These are phyloP conservation scores for Parnassius apollo DNA, from an alignment of 2,888 invertebrate species.

Conservation along the genomic window DNA sequence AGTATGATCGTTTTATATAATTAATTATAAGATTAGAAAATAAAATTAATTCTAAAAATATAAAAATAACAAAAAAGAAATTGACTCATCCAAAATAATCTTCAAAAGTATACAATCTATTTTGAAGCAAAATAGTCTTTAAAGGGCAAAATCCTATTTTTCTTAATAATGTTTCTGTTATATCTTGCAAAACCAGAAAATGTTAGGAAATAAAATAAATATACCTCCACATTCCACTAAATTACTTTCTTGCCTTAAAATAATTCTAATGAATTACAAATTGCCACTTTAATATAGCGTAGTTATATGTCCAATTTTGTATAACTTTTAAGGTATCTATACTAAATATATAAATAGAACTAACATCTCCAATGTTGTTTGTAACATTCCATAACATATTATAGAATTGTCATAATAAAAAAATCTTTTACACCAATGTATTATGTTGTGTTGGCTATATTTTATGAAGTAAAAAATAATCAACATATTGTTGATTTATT, in stretches of 20 bases:
- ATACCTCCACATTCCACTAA: constrained; percentile 1
- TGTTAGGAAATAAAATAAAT: neutral
- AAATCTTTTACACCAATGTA: neutral
- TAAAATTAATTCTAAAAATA: too few species aligned
- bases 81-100: too few species aligned
- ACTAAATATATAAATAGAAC: neutral
- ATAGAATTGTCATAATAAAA: too few species aligned
- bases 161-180: neutral
- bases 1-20: too few species aligned
- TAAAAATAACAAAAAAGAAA: too few species aligned
- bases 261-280: too few species aligned
- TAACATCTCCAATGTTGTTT: constrained; percentile 1
- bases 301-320: neutral
- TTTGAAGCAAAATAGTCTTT: constrained; percentile 1
- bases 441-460: neutral
- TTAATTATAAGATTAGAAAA: too few species aligned
- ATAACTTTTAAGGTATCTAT: neutral
- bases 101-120: too few species aligned
- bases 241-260: neutral
- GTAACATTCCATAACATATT: neutral
- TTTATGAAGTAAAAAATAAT: too few species aligned
- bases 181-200: neutral
- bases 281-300: neutral
- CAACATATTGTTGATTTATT: too few species aligned
- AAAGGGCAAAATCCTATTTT: neutral